Evolutionary conservation across 2,888 invertebrate species (phyloP).

Genomic region (Schizotus pectinicornis): DNA sequence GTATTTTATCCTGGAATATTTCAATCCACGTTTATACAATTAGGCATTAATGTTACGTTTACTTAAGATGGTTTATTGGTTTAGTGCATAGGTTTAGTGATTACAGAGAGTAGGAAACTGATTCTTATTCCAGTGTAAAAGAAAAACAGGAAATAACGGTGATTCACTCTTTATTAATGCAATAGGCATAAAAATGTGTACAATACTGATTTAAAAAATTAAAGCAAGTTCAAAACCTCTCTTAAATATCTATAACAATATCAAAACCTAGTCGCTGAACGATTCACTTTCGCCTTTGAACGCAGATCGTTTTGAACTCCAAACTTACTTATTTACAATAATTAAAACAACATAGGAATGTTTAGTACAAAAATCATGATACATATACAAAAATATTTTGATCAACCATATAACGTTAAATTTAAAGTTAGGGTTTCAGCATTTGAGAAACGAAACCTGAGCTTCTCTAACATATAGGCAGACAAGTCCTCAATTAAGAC

Average conservation of each 20-base stretch:
- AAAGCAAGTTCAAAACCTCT: slow-evolving; percentile 14
- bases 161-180: slow-evolving; percentile 30
- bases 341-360: slow-evolving; percentile 11
- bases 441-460: slow-evolving; percentile 20
- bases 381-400: slow-evolving; percentile 22
- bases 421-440: not conserved
- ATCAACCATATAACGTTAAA: not conserved
- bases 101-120: too few relatives aligned
- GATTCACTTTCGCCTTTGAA: too few relatives aligned
- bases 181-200: slow-evolving; percentile 28
- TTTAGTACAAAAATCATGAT: slow-evolving; percentile 4
- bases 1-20: too few relatives aligned
- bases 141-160: not conserved
- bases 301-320: slow-evolving; percentile 3
- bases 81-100: too few relatives aligned
- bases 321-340: not conserved
- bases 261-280: not conserved
- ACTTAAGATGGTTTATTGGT: too few relatives aligned
- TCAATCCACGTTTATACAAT: too few relatives aligned
- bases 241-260: not conserved
- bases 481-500: slow-evolving; percentile 10
- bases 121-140: too few relatives aligned
- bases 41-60: too few relatives aligned
- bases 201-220: slow-evolving; percentile 17
- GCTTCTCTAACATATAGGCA: slow-evolving; percentile 21